Evolutionary conservation across 2,797 vertebrate genomes (phyloP).

Genomic region (Rhinella marina): DNA sequence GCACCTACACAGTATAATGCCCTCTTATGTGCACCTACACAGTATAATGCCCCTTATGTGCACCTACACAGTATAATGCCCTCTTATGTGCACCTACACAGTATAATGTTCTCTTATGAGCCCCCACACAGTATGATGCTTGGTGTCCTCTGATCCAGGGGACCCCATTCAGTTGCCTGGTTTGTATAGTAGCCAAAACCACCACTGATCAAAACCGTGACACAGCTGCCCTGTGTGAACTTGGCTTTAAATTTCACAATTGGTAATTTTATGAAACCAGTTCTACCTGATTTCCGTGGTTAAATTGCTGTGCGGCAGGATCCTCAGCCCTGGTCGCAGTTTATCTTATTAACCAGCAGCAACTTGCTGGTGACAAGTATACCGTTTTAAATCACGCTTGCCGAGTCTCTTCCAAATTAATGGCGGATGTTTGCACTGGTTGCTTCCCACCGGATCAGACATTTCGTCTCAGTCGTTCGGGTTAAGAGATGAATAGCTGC

Average conservation of each 20-base stretch:
- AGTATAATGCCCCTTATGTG: too few species aligned
- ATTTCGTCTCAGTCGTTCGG: conserved; percentile 13
- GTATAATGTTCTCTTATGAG: too few species aligned
- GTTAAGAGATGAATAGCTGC: conserved; percentile 20
- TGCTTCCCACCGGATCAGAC: conserved; percentile 17
- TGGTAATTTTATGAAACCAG: not conserved
- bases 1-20: too few species aligned
- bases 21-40: too few species aligned
- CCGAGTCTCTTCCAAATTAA: conserved; percentile 16
- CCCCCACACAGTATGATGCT: too few species aligned
- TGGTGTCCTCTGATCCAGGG: too few species aligned
- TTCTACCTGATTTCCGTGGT: not conserved
- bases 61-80: too few species aligned
- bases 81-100: too few species aligned
- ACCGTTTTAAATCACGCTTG: not conserved
- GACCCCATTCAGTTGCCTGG: too few species aligned
- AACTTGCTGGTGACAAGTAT: conserved; percentile 11
- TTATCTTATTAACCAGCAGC: not conserved
- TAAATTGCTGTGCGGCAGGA: not conserved
- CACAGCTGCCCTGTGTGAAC: not conserved
- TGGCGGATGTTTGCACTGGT: conserved; percentile 11
- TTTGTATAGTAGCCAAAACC: too few species aligned
- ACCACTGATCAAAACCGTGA: too few species aligned
- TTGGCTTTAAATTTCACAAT: not conserved
- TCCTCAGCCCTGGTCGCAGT: not conserved